A percentile compares a stretch with the other conserved stretches of the same genome.
Evolutionary conservation across 2,113 vertebrate genomes (phyloP).

Genomic region (Mustela lutreola): DNA sequence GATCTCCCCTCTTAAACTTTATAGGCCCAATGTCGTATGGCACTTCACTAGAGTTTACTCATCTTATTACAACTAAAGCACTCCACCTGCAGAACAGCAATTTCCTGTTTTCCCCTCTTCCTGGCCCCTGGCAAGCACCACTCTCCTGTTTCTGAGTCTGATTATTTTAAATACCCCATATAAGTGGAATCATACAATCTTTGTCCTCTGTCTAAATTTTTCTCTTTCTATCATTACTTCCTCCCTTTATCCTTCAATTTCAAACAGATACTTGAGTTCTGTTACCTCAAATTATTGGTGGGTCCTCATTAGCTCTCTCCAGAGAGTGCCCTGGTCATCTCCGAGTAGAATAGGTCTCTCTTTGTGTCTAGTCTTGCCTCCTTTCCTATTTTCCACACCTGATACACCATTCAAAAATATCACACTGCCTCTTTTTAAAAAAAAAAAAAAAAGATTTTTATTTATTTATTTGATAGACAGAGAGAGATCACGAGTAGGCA

Average conservation of each 20-base stretch:
- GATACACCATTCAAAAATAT: neutral
- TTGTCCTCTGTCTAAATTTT: neutral
- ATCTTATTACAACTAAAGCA: neutral
- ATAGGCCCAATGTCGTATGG: neutral
- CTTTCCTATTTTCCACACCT: neutral
- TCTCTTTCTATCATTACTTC: neutral
- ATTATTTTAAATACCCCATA: neutral
- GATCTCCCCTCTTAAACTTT: neutral
- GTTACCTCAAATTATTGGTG: neutral
- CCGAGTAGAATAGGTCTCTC: neutral
- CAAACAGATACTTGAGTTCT: neutral
- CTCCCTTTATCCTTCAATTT: neutral
- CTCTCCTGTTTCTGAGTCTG: neutral
- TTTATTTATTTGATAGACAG: too few species aligned
- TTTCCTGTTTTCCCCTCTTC: neutral
- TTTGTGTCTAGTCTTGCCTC: neutral
- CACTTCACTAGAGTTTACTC: neutral
- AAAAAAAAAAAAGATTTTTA: too few species aligned
- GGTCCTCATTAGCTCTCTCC: neutral
- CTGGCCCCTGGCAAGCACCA: neutral
- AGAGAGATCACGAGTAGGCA: too few species aligned
- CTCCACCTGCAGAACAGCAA: neutral
- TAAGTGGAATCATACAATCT: neutral
- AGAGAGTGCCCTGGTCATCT: neutral
- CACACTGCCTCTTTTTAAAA: too few species aligned